A percentile compares a stretch with the other conserved stretches of the same genome.
Conservation (phyloP, 2,113 vertebrate species). For the Notarius lentiginosus region DNA sequence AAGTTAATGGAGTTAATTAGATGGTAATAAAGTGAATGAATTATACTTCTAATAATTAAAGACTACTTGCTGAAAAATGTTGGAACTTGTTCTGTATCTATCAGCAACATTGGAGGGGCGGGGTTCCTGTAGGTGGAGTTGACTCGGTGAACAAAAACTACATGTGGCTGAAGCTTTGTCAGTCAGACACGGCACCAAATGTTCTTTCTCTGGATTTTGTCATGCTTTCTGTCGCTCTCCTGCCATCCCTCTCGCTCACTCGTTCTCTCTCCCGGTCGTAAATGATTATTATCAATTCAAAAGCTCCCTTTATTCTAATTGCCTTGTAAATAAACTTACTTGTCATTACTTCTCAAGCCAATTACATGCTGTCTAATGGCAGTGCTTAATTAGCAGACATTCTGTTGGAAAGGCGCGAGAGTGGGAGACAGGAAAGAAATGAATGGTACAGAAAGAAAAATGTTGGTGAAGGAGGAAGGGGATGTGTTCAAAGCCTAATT, state of each 20-base stretch:
- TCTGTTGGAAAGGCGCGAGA: conserved; percentile 63
- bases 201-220: conserved; percentile 18
- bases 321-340: conserved; percentile 84
- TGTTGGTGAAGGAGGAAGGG: conserved; percentile 41
- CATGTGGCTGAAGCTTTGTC: conserved; percentile 58
- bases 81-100: conserved; percentile 57
- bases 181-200: conserved; percentile 54
- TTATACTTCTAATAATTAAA: conserved; percentile 51
- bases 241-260: background rate
- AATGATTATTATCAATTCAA: conserved; percentile 79
- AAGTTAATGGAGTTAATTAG: background rate
- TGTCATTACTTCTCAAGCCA: conserved; percentile 84
- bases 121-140: conserved; percentile 47
- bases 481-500: conserved; percentile 53
- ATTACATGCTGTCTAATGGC: conserved; percentile 82
- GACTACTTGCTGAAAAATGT: conserved; percentile 43
- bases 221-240: background rate
- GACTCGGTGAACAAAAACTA: conserved; percentile 58
- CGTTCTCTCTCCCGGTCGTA: conserved; percentile 53
- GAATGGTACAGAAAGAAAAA: conserved; percentile 53
- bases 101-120: conserved; percentile 46
- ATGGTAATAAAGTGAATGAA: background rate
- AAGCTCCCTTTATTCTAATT: conserved; percentile 78
- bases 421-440: conserved; percentile 46
- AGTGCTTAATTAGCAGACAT: conserved; percentile 80